Evolutionary conservation across 2,113 vertebrate genomes (phyloP).

Genomic region (Pterocles orientalis): DNA sequence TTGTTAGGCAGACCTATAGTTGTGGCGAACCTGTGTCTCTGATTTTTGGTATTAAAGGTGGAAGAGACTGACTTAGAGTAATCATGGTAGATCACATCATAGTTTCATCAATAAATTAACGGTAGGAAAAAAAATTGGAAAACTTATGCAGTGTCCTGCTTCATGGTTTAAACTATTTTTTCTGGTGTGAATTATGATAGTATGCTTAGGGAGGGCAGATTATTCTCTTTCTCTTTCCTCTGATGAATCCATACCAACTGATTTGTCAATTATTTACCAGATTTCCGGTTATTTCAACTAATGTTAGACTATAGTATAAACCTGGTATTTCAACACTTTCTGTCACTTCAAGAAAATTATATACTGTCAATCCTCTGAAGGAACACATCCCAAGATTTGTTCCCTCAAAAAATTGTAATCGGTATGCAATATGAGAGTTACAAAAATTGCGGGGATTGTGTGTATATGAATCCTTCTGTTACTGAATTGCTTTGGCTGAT

Average conservation of each 20-base stretch:
- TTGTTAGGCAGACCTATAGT: neutral
- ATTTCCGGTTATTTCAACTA: neutral
- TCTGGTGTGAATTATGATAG: neutral
- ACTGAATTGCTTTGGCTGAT: neutral
- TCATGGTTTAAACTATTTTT: neutral
- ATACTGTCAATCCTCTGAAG: neutral
- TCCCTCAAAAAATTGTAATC: neutral
- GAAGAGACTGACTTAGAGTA: neutral
- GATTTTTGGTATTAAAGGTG: neutral
- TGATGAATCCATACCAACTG: neutral
- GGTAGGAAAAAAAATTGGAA: neutral
- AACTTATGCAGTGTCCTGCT: neutral
- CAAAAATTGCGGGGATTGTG: neutral
- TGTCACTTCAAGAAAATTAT: neutral
- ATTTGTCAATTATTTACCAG: neutral
- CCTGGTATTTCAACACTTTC: neutral
- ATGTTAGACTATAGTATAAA: neutral
- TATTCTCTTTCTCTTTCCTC: neutral
- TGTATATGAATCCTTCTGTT: neutral
- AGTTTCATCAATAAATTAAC: neutral
- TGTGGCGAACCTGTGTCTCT: accelerated
- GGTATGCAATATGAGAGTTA: neutral
- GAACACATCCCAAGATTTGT: neutral
- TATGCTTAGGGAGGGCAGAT: neutral
- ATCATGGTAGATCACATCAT: neutral